Evolutionary conservation across 1,140 invertebrate species (phyloP).

Genomic region (Plodia interpunctella): DNA sequence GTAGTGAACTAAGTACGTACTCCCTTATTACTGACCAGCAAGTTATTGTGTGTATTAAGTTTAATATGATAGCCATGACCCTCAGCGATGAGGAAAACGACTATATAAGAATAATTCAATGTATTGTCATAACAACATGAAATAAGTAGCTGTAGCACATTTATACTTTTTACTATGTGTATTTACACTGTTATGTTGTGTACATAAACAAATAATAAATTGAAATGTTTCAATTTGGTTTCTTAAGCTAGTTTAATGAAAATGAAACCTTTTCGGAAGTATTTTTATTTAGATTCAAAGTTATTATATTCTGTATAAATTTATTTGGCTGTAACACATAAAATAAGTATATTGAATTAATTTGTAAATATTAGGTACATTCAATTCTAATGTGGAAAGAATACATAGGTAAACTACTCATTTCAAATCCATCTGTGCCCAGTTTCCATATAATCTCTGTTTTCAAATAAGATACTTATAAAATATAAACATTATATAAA

Average conservation of each 20-base stretch:
- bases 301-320: constrained; percentile 50
- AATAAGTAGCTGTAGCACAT: too few species aligned
- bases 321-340: constrained; percentile 10
- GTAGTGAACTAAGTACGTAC: too few species aligned
- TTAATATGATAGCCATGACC: too few species aligned
- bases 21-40: too few species aligned
- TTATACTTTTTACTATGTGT: too few species aligned
- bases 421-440: constrained; percentile 56
- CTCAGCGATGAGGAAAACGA: too few species aligned
- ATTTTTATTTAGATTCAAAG: constrained; percentile 49
- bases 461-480: constrained; percentile 21
- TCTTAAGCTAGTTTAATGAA: background rate
- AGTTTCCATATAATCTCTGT: constrained; percentile 3
- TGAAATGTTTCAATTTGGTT: too few species aligned
- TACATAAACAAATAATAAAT: too few species aligned
- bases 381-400: constrained; percentile 6
- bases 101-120: too few species aligned
- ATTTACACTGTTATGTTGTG: too few species aligned
- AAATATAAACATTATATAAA: constrained; percentile 10
- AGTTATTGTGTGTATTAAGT: too few species aligned
- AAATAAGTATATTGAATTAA: background rate
- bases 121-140: too few species aligned
- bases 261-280: constrained; percentile 25
- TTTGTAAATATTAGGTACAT: constrained; percentile 4
- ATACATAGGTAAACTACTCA: constrained; percentile 25